These are phyloP conservation scores for Schizotus pectinicornis DNA, from an alignment of 2,888 invertebrate genomes.

Conservation along the genomic window DNA sequence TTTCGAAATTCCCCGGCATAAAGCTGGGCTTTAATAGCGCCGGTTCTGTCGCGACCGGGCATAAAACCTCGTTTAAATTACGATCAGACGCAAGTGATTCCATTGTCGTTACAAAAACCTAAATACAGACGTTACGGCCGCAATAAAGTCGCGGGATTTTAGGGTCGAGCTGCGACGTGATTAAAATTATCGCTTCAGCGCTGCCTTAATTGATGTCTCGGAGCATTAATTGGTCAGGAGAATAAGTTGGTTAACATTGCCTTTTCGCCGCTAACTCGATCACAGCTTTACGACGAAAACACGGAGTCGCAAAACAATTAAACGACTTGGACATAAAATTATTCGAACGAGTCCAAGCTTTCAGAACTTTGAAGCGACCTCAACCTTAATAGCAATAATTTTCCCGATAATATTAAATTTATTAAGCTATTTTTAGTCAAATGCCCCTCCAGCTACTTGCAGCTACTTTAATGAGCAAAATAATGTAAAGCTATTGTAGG, in stretches of 20 bases:
- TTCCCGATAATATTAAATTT: too few relatives aligned
- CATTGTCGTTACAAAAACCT: slow-evolving; percentile 35
- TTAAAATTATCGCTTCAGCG: slow-evolving; percentile 16
- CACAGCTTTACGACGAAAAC: background rate
- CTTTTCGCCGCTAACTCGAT: slow-evolving; percentile 13
- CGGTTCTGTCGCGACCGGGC: slow-evolving; percentile 47
- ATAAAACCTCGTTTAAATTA: slow-evolving; percentile 48
- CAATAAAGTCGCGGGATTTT: slow-evolving; percentile 16
- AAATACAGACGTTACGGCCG: slow-evolving; percentile 24
- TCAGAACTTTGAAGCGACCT: too few relatives aligned
- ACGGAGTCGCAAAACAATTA: slow-evolving; percentile 1
- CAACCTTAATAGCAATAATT: too few relatives aligned
- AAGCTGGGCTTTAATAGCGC: slow-evolving; percentile 49
- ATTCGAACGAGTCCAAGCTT: too few relatives aligned
- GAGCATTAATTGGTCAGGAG: slow-evolving; percentile 17
- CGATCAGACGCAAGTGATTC: slow-evolving; percentile 41
- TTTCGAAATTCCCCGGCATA: slow-evolving; percentile 55
- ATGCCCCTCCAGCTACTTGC: too few relatives aligned
- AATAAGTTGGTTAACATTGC: slow-evolving; percentile 18
- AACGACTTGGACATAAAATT: too few relatives aligned
- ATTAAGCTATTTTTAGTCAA: too few relatives aligned
- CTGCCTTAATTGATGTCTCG: slow-evolving; percentile 12
- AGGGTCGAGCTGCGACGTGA: slow-evolving; percentile 3
- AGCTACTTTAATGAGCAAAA: too few relatives aligned
- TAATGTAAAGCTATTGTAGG: too few relatives aligned